These are phyloP conservation scores for Trilocha varians DNA, from an alignment of 2,888 invertebrate genomes.

Conservation along the genomic window DNA sequence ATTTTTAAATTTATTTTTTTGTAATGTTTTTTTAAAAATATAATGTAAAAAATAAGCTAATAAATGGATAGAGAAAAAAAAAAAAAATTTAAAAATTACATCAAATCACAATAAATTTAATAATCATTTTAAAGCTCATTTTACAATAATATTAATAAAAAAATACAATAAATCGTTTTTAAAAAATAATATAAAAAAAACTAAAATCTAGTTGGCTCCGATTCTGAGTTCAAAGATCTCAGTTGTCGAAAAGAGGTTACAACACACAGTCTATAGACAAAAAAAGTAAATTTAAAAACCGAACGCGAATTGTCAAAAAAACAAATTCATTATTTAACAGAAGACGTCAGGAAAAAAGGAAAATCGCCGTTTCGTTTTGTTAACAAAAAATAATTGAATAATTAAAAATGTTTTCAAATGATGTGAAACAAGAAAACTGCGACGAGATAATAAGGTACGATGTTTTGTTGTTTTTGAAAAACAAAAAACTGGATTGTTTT, in stretches of 20 bases:
- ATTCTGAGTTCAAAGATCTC: not conserved
- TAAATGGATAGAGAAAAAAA: too few species aligned
- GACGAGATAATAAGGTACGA: constrained; percentile 64
- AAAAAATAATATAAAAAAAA: too few species aligned
- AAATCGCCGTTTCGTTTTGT: constrained; percentile 52
- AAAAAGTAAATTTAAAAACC: constrained; percentile 29
- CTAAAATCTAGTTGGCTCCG: too few species aligned
- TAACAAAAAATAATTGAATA: constrained; percentile 60
- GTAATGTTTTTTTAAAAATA: too few species aligned
- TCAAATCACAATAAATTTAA: too few species aligned
- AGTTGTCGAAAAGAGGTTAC: not conserved
- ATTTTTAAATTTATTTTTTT: too few species aligned
- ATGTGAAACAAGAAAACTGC: constrained; percentile 52
- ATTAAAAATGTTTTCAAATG: constrained; percentile 67
- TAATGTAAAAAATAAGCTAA: too few species aligned
- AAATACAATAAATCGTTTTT: too few species aligned
- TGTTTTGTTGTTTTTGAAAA: constrained; percentile 25
- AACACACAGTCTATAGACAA: constrained; percentile 12
- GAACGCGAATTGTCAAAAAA: constrained; percentile 43
- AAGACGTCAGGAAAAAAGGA: constrained; percentile 39
- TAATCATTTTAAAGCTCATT: too few species aligned
- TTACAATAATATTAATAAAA: too few species aligned
- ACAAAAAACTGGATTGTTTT: too few species aligned
- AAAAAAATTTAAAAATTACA: too few species aligned
- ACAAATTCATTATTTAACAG: constrained; percentile 49